A percentile compares a stretch with the other conserved stretches of the same genome.
These are phyloP conservation scores for Melinopterus prodromus DNA, from an alignment of 2,888 invertebrate species.

Conservation along the genomic window DNA sequence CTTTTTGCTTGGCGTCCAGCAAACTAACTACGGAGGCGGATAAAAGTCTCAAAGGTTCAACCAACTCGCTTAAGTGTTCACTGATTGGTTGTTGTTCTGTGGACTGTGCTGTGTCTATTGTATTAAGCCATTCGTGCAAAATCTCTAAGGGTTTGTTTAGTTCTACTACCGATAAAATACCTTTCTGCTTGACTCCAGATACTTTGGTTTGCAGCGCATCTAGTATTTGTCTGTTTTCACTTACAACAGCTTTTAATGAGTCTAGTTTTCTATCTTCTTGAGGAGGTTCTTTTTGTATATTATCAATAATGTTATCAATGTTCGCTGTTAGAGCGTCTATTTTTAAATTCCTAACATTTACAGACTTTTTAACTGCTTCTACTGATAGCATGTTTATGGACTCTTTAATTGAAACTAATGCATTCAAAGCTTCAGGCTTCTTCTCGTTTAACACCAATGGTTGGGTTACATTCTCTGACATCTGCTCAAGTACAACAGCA, in stretches of 20 bases:
- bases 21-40: constrained; percentile 10
- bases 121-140: constrained; percentile 15
- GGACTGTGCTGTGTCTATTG: constrained; percentile 23
- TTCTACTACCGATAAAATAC: constrained; percentile 39
- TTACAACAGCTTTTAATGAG: constrained; percentile 15
- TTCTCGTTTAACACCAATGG: constrained; percentile 8
- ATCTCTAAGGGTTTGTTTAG: constrained; percentile 33
- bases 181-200: constrained; percentile 30
- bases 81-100: neutral
- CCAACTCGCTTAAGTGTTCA: constrained; percentile 9
- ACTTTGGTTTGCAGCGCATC: constrained; percentile 5
- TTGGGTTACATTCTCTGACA: neutral
- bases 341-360: constrained; percentile 6
- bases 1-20: constrained; percentile 23
- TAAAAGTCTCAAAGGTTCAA: constrained; percentile 15
- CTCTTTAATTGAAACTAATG: constrained; percentile 11
- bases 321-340: constrained; percentile 5
- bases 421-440: constrained; percentile 13
- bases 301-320: constrained; percentile 11
- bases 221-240: neutral
- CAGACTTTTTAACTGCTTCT: neutral
- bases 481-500: neutral
- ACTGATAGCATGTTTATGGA: neutral
- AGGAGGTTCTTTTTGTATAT: neutral
- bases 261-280: constrained; percentile 6